Base-by-base conservation (phyloP, 2,797 vertebrate species). In the Tiaroga cobitis region DNA sequence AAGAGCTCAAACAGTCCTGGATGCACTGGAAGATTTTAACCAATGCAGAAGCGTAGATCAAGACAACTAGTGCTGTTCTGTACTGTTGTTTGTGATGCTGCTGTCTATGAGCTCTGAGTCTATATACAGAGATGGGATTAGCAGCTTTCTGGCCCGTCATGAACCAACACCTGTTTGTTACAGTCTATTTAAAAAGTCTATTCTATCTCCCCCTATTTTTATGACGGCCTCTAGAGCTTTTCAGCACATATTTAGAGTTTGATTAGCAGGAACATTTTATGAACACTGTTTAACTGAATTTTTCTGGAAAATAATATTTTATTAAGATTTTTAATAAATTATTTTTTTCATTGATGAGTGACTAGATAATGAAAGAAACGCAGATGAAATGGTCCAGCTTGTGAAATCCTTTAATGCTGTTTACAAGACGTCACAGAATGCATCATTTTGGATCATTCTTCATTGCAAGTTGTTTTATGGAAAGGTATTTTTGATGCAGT, bases 61-160 rank as follows among this genome's bases (percentile, higher is more conserved):
- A 84, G 76, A 77, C 41, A 61, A 15, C 34, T n/a, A 73, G 67
- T 43, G 5, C 41, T 51, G 32, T 29, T 19, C 26, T 37, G 32
- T 39, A 46, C 72, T 68, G 82, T 56, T 41, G 29, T 80, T 88
- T 89, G 86, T 86, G 85, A 82, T 78, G 81, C 85, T 81, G 90
- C 88, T 91, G 85, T 88, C 74, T 87, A 82, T 90, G 82, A 90
- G 56, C 79, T 84, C 82, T 89, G 80, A 89, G 67, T 94, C 94
- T 96, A 95, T 94, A 95, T 95, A 92, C 90, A 82, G 91, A 83
- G 89, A 89, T 91, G 85, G 93, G 93, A 94, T 95, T 95, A 95
- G 24, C 90, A 92, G 61, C 89, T 92, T 93, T 87, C 87, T 89
- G 88, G 88, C 85, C 72, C 77, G 90, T 91, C 89, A 84, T 85